Base-by-base conservation (phyloP, 1,140 invertebrate species). In the Calliphora vicina region DNA sequence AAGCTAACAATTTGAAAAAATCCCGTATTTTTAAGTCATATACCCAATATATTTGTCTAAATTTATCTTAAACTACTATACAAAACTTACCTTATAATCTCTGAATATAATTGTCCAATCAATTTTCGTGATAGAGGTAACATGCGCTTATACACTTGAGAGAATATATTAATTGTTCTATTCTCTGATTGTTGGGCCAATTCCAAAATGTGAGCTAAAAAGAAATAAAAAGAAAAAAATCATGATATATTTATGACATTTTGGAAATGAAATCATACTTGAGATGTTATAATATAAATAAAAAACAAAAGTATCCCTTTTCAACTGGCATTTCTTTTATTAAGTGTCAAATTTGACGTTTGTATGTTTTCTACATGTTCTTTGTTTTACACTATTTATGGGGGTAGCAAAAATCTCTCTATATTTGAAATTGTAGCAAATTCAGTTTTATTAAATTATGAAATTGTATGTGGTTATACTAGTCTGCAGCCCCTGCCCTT, bases 181-280 rank as follows among this genome's bases (percentile, higher is more conserved):
- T 96, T 97, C 90, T 96, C 94, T 17, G 96, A 96, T 84, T 95
- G 93, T 57, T 93, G 91, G 1, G 95, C 93, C 86, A 96, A 91
- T 82, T 93, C 92, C 83, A 93, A 92, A 85, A 96, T 92, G 88
- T 96, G 94, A 90, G 94, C 96, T 97, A 94, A 93, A 86, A 35
- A 2, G 5, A 35, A 35, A 87, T 78, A 84, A 15, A 82, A 84
- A 15, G 25, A 80, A 42, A 82, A 80, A 57, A 15, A 84, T 15
- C 6, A 10, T 57, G 35, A 50, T 50, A n/a, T n/a, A 50, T 15
- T 17, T 50, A 3, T 50, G 17, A 50, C 45, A 17, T 50, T 1
- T 50, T 50, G 29, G n/a, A 35, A 35, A 35, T 35, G 1, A 35
- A 35, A 35, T 50, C 45, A 50, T 50, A 50, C 13, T 50, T 50